Evolutionary conservation across 2,113 vertebrate species (phyloP).

Genomic region (Alexandromys fortis): DNA sequence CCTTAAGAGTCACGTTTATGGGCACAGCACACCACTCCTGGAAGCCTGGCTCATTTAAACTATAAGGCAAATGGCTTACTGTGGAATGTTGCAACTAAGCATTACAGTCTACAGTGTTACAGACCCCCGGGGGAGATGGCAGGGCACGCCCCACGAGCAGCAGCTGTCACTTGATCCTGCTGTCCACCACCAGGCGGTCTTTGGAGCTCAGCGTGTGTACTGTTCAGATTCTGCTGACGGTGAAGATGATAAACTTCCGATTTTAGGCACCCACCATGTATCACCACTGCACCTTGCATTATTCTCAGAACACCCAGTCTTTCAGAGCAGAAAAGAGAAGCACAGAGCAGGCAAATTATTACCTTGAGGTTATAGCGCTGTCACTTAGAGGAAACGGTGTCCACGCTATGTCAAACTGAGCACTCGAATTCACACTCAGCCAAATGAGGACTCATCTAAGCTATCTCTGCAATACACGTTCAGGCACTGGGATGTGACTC

Average conservation of each 20-base stretch:
- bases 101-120: neutral
- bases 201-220: neutral
- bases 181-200: neutral
- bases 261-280: neutral
- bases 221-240: neutral
- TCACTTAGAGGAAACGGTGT: neutral
- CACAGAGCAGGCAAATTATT: neutral
- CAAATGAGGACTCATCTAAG: neutral
- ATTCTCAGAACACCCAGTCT: neutral
- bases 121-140: neutral
- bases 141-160: neutral
- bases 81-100: neutral
- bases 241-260: neutral
- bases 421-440: neutral
- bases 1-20: neutral
- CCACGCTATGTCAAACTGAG: neutral
- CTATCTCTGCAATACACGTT: neutral
- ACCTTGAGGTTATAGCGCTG: neutral
- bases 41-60: neutral
- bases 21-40: too few species aligned
- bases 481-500: neutral
- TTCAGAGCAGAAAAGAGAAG: neutral
- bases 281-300: neutral
- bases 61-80: neutral
- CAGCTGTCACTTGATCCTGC: neutral